Conservation (phyloP, 1,140 invertebrate genomes). For the Piezodorus guildinii region DNA sequence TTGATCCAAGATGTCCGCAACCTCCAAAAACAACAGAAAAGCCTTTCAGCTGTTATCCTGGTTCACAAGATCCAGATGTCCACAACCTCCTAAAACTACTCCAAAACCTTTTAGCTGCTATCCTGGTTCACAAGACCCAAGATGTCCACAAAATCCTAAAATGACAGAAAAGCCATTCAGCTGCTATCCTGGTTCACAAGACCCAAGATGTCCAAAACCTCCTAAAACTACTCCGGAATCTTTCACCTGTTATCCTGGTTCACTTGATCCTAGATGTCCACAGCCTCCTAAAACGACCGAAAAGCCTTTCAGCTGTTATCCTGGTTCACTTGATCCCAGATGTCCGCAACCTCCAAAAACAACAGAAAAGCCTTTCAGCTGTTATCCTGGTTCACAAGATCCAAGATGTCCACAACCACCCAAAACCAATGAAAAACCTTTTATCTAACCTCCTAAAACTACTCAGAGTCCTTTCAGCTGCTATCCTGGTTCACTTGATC, state of each 20-base stretch:
- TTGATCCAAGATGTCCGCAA: slow-evolving; percentile 32
- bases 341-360: slow-evolving; percentile 31
- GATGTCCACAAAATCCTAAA: slow-evolving; percentile 23
- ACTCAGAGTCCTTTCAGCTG: slow-evolving; percentile 28
- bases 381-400: slow-evolving; percentile 35
- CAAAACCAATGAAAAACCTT: slow-evolving; percentile 21
- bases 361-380: slow-evolving; percentile 24
- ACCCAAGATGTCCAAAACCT: slow-evolving; percentile 32
- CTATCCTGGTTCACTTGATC: slow-evolving; percentile 32
- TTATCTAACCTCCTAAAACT: slow-evolving; percentile 28
- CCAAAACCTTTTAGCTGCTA: slow-evolving; percentile 28
- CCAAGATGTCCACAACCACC: slow-evolving; percentile 34
- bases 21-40: slow-evolving; percentile 20
- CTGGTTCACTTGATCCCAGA: slow-evolving; percentile 34
- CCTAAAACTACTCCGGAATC: slow-evolving; percentile 19
- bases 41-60: slow-evolving; percentile 28
- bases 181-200: slow-evolving; percentile 30
- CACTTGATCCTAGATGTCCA: slow-evolving; percentile 33
- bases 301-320: slow-evolving; percentile 26
- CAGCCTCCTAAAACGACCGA: slow-evolving; percentile 28
- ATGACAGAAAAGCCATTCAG: slow-evolving; percentile 22
- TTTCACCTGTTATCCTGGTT: slow-evolving; percentile 32
- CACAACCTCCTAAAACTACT: slow-evolving; percentile 23
- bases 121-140: slow-evolving; percentile 34
- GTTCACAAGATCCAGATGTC: slow-evolving; percentile 28